Base-by-base conservation (phyloP, 2,888 invertebrate species). In the Phaonia tiefii region DNA sequence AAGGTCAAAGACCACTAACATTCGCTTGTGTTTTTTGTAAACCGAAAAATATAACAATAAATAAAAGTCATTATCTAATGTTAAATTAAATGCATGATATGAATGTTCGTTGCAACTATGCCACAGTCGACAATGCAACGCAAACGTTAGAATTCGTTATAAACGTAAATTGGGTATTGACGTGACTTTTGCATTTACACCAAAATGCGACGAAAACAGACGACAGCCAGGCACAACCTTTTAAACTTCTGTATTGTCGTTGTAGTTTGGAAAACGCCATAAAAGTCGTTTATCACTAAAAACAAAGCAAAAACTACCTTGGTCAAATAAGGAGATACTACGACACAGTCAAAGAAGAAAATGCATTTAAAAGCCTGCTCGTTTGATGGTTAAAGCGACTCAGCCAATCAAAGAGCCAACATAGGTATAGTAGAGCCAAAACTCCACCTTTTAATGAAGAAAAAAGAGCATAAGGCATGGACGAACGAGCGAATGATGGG, bases 1-100 rank as follows among this genome's bases (percentile, higher is more conserved):
- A 78, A 81, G 81, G 81, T 78, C 78, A 81, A 81, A 81, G 75
- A 81, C 81, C 78, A 81, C 46, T 60, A 56, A 74, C 54, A 26
- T 15, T 15, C 31, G 63, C 3, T 31, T 31, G 31, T 31, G 8
- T 31, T 54, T 54, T 54, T 4, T 26, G 20, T 11, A 8, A 37
- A 63, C 26, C 44, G 20, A 51, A 71, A 58, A 44, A 73, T 69
- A 77, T 71, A 81, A 72, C 75, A 81, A 81, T 81, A 81, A 81
- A 81, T 78, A 75, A 78, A 22, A 37, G 37, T 31, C 49, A 56
- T 51, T 78, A 81, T 81, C 78, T 75, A 78, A 78, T 75, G 72
- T 63, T 78, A 72, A 78, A 81, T 81, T 78, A 81, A 81, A 81
- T 78, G 81, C 66, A 77, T 75, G 74, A 65, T 69, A 60, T 1